Base-by-base conservation (phyloP, 1,140 invertebrate genomes). In the Drosophila jambulina region DNA sequence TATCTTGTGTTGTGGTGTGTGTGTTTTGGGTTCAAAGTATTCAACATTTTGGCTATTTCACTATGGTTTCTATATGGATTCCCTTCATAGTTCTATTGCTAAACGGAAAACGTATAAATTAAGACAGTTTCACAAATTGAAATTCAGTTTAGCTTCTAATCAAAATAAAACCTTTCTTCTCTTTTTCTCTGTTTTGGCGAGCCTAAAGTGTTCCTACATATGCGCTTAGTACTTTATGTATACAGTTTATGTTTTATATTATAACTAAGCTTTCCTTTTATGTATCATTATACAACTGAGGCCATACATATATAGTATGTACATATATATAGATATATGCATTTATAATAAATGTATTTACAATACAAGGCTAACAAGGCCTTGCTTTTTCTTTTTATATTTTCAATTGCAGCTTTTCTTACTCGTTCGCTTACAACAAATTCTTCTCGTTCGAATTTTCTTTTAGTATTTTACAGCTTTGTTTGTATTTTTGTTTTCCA, bases 201-300 rank as follows among this genome's bases (percentile, higher is more conserved):
- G 80, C 76, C 71, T 85, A 87, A 54, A 65, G 75, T 84, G 80
- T 91, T 85, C 81, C 81, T 90, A 80, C 85, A 90, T 84, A 88
- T 88, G 84, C 84, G 84, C 85, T 84, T 88, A 74, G 48, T 79
- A 48, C 42, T 70, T 70, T 75, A 69, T 54, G 54, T 69, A 56
- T 68, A 68, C 38, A 59, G 43, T 34, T 67, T 38, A 42, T 51
- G n/a, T 72, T 74, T 60, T 40, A 58, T 60, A 77, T 68, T 77
- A 78, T 12, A 68, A 60, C 53, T 77, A 77, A 70, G 69, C 43
- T 42, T 59, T n/a, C 29, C 25, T 19, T 12, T 49, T 49, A 10
- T 15, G 9, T 70, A 70, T 71, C 53, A 72, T 72, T 72, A 72
- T 51, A 72, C 69, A 72, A 72, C 69, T 72, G 69, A 60, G 69